phyloP scores from a whole-genome alignment of 2,888 invertebrate species.

The Clanis bilineata region DNA sequence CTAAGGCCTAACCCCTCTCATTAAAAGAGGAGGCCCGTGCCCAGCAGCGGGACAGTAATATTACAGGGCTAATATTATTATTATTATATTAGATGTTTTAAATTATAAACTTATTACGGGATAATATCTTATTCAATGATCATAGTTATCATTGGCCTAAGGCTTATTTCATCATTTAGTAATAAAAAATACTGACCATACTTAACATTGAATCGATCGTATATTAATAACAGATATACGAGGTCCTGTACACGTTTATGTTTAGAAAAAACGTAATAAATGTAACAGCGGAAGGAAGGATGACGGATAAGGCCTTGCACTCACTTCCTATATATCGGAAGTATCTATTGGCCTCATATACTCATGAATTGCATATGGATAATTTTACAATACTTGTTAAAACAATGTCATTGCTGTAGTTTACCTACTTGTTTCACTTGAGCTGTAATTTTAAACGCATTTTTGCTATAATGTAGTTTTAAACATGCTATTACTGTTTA shows the following conservation, averaged over 20 bases:
- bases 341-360: conserved; percentile 42
- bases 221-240: neutral
- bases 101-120: no score
- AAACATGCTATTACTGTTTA: neutral
- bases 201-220: neutral
- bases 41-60: no score
- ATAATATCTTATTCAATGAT: no score
- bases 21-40: no score
- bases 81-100: no score
- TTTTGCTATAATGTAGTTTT: neutral
- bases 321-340: conserved; percentile 65
- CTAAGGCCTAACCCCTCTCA: no score
- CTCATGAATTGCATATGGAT: conserved; percentile 40
- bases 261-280: conserved; percentile 31
- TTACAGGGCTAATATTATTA: no score
- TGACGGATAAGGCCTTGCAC: conserved; percentile 55
- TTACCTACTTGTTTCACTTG: conserved; percentile 32
- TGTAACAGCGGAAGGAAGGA: conserved; percentile 65
- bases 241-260: neutral
- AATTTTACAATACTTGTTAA: conserved; percentile 30
- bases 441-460: conserved; percentile 17
- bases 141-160: no score
- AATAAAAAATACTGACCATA: neutral
- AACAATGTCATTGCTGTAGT: conserved; percentile 33
- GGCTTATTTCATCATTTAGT: no score